These are phyloP conservation scores for Cryptophagus acutangulus DNA, from an alignment of 2,888 invertebrate genomes.

Conservation along the genomic window DNA sequence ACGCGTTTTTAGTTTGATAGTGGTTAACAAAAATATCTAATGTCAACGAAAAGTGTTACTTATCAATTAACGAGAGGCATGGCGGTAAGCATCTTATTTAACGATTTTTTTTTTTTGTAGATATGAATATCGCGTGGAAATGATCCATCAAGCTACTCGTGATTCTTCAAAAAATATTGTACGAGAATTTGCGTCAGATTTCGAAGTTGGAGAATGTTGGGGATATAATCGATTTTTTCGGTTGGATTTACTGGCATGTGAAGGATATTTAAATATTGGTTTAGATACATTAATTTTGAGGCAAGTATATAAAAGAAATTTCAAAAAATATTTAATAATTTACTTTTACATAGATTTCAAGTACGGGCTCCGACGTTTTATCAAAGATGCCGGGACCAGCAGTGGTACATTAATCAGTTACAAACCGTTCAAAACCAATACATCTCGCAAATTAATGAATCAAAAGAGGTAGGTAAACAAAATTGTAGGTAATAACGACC, in stretches of 20 bases:
- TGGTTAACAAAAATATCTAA: no score
- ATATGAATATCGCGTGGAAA: slow-evolving; percentile 90
- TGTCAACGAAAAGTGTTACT: no score
- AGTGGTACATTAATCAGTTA: slow-evolving; percentile 86
- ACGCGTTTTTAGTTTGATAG: no score
- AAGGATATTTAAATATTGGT: slow-evolving; percentile 82
- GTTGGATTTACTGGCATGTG: slow-evolving; percentile 80
- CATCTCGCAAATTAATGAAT: slow-evolving; percentile 73
- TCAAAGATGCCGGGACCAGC: slow-evolving; percentile 88
- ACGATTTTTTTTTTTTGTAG: slow-evolving; percentile 45
- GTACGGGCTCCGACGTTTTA: slow-evolving; percentile 91
- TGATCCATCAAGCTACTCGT: slow-evolving; percentile 85
- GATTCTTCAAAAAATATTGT: slow-evolving; percentile 85
- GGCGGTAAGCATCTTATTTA: neutral
- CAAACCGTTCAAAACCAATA: slow-evolving; percentile 76
- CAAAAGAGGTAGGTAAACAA: slow-evolving; percentile 62
- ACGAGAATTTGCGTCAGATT: slow-evolving; percentile 91
- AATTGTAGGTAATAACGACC: neutral
- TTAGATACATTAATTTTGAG: slow-evolving; percentile 78
- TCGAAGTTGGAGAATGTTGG: slow-evolving; percentile 96
- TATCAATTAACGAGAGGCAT: no score
- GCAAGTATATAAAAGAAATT: slow-evolving; percentile 43
- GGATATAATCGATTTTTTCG: slow-evolving; percentile 92
- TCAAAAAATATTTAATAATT: no score
- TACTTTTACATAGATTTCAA: slow-evolving; percentile 65